Conservation (phyloP, 1,140 invertebrate species). For the Zaprionus camerounensis region DNA sequence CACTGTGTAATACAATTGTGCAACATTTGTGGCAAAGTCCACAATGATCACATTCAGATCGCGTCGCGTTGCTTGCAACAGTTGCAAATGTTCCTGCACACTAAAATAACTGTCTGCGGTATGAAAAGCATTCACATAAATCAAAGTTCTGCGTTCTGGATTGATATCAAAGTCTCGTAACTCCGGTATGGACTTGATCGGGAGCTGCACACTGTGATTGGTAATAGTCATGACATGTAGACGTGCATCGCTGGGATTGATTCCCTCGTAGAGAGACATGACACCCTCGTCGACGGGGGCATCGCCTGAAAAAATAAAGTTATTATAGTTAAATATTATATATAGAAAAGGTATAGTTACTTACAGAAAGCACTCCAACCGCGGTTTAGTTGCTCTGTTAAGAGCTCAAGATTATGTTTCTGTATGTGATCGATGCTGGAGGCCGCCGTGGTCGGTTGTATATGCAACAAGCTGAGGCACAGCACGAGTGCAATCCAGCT, state of each 20-base stretch:
- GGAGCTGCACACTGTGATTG: conserved; percentile 70
- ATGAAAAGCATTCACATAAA: conserved; percentile 78
- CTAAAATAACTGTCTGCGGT: conserved; percentile 74
- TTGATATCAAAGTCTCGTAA: conserved; percentile 72
- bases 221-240: conserved; percentile 76
- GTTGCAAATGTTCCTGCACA: conserved; percentile 69
- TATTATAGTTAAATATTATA: not conserved
- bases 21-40: conserved; percentile 72
- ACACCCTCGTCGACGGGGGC: conserved; percentile 78
- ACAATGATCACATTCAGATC: conserved; percentile 76
- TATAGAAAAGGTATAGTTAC: conserved; percentile 14
- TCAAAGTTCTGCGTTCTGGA: conserved; percentile 65
- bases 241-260: conserved; percentile 75
- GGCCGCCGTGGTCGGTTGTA: not conserved
- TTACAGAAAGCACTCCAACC: conserved; percentile 79
- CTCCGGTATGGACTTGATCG: conserved; percentile 67
- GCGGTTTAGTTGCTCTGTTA: conserved; percentile 62
- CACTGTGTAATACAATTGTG: conserved; percentile 73
- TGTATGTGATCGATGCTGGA: conserved; percentile 62
- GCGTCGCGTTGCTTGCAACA: conserved; percentile 63
- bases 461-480: conserved; percentile 18
- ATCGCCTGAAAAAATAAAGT: conserved; percentile 56
- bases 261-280: conserved; percentile 73
- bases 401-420: conserved; percentile 61
- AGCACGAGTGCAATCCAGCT: conserved; percentile 11